Percentiles rank a stretch among this genome's conserved stretches.
These are phyloP conservation scores for Cariama cristata DNA, from an alignment of 2,113 vertebrate genomes.

Conservation along the genomic window DNA sequence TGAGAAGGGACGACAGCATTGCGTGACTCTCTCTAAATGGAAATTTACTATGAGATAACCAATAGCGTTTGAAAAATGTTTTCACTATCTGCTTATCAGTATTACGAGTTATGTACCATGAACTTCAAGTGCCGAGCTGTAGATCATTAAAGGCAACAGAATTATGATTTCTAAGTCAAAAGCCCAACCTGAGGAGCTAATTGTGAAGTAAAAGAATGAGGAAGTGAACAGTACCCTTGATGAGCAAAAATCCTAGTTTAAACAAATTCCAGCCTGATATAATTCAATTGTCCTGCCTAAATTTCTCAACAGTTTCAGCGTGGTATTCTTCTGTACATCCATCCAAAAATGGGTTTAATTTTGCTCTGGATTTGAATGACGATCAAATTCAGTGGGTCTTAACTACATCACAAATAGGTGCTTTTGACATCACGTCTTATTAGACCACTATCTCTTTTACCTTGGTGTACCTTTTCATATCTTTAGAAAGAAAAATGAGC, in stretches of 20 bases:
- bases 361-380: neutral
- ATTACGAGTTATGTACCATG: neutral
- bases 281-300: neutral
- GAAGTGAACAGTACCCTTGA: neutral
- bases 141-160: neutral
- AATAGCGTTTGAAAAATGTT: neutral
- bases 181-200: neutral
- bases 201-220: neutral
- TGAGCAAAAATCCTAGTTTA: constrained; percentile 45
- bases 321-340: neutral
- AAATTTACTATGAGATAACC: neutral
- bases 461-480: neutral
- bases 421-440: neutral
- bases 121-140: neutral
- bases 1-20: neutral
- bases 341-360: neutral
- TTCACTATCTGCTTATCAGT: neutral
- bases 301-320: neutral
- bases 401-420: neutral
- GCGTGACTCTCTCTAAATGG: neutral
- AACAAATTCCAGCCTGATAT: neutral
- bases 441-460: neutral
- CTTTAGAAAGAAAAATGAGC: neutral
- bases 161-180: constrained; percentile 10
- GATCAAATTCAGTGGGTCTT: neutral